Conservation (phyloP, 2,888 invertebrate genomes). For the Notodonta ziczac region DNA sequence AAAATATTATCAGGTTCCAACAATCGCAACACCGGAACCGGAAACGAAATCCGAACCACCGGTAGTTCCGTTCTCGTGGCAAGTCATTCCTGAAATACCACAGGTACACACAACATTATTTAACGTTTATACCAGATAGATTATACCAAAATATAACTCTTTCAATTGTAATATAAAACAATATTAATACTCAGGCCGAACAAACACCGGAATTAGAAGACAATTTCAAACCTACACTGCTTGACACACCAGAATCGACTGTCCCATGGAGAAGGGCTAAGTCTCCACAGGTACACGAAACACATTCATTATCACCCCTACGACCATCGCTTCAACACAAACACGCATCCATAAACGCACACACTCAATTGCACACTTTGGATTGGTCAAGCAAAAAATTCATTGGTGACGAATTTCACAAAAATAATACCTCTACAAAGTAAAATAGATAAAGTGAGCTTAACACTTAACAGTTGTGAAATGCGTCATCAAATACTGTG, state of each 20-base stretch:
- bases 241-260: conserved; percentile 60
- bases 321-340: conserved; percentile 27
- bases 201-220: conserved; percentile 77
- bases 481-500: conserved; percentile 19
- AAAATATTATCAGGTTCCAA: conserved; percentile 59
- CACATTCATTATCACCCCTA: conserved; percentile 22
- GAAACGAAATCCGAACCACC: conserved; percentile 64
- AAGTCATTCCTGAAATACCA: conserved; percentile 77
- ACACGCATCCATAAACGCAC: conserved; percentile 37
- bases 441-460: not conserved
- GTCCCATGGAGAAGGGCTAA: conserved; percentile 71
- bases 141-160: conserved; percentile 18
- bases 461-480: conserved; percentile 12
- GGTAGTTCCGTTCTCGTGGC: conserved; percentile 75
- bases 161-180: conserved; percentile 26
- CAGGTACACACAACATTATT: conserved; percentile 61
- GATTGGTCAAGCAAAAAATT: conserved; percentile 20
- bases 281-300: conserved; percentile 71
- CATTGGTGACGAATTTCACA: conserved; percentile 21
- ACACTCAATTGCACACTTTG: conserved; percentile 29
- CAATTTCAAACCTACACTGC: conserved; percentile 71
- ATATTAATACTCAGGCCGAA: conserved; percentile 66
- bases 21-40: conserved; percentile 56
- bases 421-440: conserved; percentile 6
- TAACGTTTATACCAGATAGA: conserved; percentile 12